Conservation (phyloP, 2,113 vertebrate genomes). For the Hyperoodon ampullatus region DNA sequence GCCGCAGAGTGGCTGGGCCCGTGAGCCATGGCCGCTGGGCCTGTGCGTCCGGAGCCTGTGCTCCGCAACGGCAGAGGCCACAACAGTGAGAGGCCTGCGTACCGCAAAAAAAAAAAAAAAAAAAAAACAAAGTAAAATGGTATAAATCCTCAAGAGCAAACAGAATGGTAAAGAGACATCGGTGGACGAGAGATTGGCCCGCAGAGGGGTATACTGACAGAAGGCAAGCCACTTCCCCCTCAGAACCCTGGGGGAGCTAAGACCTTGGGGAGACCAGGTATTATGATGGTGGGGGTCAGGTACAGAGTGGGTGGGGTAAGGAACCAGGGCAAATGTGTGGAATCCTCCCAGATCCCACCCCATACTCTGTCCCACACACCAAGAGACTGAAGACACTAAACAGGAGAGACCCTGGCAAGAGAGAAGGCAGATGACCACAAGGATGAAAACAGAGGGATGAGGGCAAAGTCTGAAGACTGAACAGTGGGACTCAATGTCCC, state of each 20-base stretch:
- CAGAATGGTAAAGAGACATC: not conserved
- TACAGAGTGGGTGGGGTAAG: not conserved
- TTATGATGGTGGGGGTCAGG: not conserved
- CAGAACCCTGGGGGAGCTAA: not conserved
- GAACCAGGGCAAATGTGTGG: not conserved
- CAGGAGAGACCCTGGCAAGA: not conserved
- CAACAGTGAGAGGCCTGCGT: too few relatives aligned
- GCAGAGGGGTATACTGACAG: not conserved
- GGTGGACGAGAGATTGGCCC: not conserved
- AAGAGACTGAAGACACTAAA: not conserved
- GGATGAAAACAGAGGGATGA: not conserved
- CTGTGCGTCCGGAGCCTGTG: too few relatives aligned
- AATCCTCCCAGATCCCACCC: not conserved
- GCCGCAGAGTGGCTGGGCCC: too few relatives aligned
- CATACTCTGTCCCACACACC: not conserved
- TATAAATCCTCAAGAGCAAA: not conserved
- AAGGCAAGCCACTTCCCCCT: not conserved
- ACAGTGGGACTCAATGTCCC: not conserved
- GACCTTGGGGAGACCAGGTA: not conserved
- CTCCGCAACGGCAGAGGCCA: too few relatives aligned
- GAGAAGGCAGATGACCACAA: not conserved
- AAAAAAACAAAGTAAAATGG: not conserved
- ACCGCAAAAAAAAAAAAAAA: too few relatives aligned
- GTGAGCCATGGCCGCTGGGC: too few relatives aligned
- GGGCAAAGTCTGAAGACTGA: not conserved